Evolutionary conservation across 2,797 vertebrate species (phyloP).

Genomic region (Halcyon smyrnensis): DNA sequence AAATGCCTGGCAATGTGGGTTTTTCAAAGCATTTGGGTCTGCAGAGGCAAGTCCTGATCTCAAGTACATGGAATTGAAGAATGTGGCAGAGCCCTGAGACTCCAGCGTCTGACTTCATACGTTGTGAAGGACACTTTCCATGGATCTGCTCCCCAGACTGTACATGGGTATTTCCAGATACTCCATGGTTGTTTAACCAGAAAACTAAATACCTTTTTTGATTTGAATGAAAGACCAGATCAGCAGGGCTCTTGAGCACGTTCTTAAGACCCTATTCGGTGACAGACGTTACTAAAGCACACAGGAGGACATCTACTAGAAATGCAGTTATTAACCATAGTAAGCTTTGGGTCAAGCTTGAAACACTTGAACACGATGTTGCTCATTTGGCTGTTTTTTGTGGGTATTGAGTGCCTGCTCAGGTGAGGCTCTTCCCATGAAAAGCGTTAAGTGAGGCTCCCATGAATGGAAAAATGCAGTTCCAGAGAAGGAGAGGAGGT

Average conservation of each 20-base stretch:
- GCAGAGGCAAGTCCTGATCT: not conserved
- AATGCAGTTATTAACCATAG: not conserved
- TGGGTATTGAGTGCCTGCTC: not conserved
- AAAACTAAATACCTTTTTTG: not conserved
- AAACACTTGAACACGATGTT: not conserved
- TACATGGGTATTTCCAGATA: not conserved
- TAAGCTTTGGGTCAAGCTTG: not conserved
- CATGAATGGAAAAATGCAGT: not conserved
- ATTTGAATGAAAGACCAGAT: not conserved
- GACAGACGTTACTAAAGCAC: not conserved
- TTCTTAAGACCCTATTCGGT: not conserved
- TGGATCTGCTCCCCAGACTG: not conserved
- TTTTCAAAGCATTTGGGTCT: not conserved
- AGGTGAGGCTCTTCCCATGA: not conserved
- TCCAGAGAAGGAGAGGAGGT: not conserved
- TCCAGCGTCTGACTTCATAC: not conserved
- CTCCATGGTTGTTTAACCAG: not conserved
- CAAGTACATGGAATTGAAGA: not conserved
- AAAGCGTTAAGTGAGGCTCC: not conserved
- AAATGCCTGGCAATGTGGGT: not conserved
- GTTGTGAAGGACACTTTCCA: not conserved
- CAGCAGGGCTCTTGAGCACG: not conserved
- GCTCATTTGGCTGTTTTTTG: not conserved
- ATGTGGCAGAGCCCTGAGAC: not conserved
- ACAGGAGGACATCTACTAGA: not conserved